phyloP scores from a whole-genome alignment of 2,888 invertebrate species.

The Pelosia muscerda region DNA sequence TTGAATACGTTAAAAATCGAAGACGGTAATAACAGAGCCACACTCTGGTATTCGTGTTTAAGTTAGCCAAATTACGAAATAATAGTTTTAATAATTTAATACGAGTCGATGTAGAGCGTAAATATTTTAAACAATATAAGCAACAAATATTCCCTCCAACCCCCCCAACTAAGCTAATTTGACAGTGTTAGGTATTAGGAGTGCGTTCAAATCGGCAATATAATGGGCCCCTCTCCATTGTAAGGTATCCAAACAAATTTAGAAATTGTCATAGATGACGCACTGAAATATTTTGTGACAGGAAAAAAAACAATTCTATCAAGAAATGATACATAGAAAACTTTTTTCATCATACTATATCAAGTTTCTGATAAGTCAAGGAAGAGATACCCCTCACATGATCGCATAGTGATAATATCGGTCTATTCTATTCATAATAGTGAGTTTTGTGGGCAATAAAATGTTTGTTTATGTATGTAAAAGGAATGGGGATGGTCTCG shows the following conservation, averaged over 20 bases:
- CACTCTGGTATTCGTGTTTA: no score
- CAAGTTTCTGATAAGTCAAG: background rate
- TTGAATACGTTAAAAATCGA: background rate
- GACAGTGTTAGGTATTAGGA: no score
- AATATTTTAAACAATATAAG: no score
- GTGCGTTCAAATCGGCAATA: no score
- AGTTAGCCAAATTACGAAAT: no score
- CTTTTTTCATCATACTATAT: constrained; percentile 10
- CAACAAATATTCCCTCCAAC: no score
- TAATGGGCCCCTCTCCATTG: no score
- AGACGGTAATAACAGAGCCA: background rate
- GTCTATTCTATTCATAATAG: constrained; percentile 4
- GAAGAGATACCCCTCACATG: background rate
- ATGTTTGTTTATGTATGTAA: constrained; percentile 1
- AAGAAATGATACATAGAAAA: constrained; percentile 6
- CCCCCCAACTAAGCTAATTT: no score
- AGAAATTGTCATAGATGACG: background rate
- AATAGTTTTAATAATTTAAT: no score
- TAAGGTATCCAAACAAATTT: background rate
- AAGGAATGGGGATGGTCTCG: background rate
- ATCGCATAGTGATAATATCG: background rate
- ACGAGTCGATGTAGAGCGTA: no score
- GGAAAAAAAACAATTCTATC: background rate
- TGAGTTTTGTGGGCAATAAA: background rate
- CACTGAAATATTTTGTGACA: background rate